These are phyloP conservation scores for Hyles vespertilio DNA, from an alignment of 1,140 invertebrate genomes.

Conservation along the genomic window DNA sequence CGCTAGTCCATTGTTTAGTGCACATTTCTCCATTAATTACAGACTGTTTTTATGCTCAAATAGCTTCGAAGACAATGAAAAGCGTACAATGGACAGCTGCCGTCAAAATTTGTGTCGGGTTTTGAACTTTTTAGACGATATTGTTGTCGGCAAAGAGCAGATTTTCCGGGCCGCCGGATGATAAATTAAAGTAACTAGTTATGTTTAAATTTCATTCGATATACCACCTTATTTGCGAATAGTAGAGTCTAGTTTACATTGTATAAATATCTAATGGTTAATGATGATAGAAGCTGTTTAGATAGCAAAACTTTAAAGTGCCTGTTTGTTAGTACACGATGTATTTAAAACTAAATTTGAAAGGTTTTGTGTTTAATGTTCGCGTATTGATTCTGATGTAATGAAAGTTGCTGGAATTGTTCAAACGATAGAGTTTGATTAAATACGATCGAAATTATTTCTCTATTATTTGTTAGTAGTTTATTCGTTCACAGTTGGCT, in stretches of 20 bases:
- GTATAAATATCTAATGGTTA: too few relatives aligned
- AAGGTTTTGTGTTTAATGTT: too few relatives aligned
- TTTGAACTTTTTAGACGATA: conserved; percentile 9
- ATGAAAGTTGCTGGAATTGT: too few relatives aligned
- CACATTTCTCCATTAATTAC: too few relatives aligned
- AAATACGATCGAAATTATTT: too few relatives aligned
- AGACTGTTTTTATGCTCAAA: neutral
- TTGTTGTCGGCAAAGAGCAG: conserved; percentile 10
- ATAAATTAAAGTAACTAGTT: conserved; percentile 7
- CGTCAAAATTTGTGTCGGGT: conserved; percentile 11
- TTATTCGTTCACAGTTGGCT: too few relatives aligned
- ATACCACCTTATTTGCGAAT: neutral
- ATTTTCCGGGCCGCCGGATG: conserved; percentile 10
- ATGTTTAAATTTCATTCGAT: neutral
- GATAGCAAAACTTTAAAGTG: conserved; percentile 8
- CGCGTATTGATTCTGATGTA: too few relatives aligned
- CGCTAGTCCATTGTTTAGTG: too few relatives aligned
- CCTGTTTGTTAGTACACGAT: conserved; percentile 3
- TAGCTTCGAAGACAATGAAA: conserved; percentile 9
- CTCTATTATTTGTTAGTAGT: too few relatives aligned
- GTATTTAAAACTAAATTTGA: too few relatives aligned
- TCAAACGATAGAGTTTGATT: too few relatives aligned
- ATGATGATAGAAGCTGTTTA: conserved; percentile 5
- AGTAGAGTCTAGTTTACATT: neutral
- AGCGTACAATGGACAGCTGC: conserved; percentile 3